Evolutionary conservation across 2,888 invertebrate species (phyloP).

Genomic region (Latheticus oryzae): DNA sequence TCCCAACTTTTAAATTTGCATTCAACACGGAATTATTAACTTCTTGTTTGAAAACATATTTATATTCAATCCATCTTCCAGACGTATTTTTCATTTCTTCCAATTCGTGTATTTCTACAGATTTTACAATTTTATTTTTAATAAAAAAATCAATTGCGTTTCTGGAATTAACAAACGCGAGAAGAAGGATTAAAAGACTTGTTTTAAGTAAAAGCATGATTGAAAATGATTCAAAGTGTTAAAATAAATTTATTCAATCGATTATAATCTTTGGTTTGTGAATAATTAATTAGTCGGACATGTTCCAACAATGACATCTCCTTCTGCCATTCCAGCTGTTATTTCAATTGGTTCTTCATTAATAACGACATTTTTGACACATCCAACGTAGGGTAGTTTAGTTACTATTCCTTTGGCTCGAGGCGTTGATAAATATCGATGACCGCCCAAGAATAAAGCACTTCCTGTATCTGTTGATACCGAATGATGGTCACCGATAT

Average conservation of each 20-base stretch:
- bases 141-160: slow-evolving; percentile 39
- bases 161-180: slow-evolving; percentile 8
- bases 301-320: slow-evolving; percentile 80
- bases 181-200: background rate
- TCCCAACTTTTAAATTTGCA: slow-evolving; percentile 33
- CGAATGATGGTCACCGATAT: slow-evolving; percentile 71
- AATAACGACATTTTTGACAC: slow-evolving; percentile 79
- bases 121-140: slow-evolving; percentile 37
- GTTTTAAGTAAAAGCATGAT: too few relatives aligned
- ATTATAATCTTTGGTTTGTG: too few relatives aligned
- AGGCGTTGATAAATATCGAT: slow-evolving; percentile 68
- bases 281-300: slow-evolving; percentile 83
- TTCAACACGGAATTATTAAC: slow-evolving; percentile 5
- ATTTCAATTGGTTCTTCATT: slow-evolving; percentile 68
- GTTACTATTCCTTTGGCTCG: slow-evolving; percentile 76
- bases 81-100: slow-evolving; percentile 30
- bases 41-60: slow-evolving; percentile 37
- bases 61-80: slow-evolving; percentile 44
- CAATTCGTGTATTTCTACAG: slow-evolving; percentile 26
- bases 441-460: slow-evolving; percentile 92
- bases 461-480: slow-evolving; percentile 83
- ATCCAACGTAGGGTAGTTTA: slow-evolving; percentile 80
- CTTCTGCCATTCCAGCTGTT: slow-evolving; percentile 72
- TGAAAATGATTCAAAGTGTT: too few relatives aligned
- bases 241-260: too few relatives aligned